These are phyloP conservation scores for Chionodraco myersi DNA, from an alignment of 2,113 vertebrate genomes.

Conservation along the genomic window DNA sequence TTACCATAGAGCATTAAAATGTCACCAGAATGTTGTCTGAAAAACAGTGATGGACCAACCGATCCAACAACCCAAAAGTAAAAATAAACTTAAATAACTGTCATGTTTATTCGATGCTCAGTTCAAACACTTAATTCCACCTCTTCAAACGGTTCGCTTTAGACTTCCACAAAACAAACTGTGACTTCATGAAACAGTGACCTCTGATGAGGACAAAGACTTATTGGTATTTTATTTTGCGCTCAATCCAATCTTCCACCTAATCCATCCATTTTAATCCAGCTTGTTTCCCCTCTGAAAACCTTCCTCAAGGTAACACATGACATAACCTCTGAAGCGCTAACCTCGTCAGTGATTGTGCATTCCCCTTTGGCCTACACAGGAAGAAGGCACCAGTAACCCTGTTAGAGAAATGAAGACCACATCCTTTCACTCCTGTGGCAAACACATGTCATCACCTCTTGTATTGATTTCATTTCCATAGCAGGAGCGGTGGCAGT, in stretches of 20 bases:
- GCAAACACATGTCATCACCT: slow-evolving; percentile 21
- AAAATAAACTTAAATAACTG: no score
- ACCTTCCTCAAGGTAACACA: background rate
- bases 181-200: no score
- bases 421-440: slow-evolving; percentile 31
- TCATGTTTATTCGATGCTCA: no score
- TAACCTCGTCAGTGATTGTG: background rate
- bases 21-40: no score
- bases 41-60: no score
- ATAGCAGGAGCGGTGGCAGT: background rate
- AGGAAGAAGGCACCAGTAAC: slow-evolving; percentile 31
- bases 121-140: no score
- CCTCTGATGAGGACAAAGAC: no score
- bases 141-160: background rate
- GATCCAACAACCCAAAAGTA: no score
- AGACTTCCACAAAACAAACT: no score
- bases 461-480: slow-evolving; percentile 41
- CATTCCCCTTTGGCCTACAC: background rate
- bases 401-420: slow-evolving; percentile 6
- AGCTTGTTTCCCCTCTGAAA: background rate
- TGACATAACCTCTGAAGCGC: background rate
- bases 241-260: background rate
- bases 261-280: background rate
- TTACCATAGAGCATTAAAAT: no score
- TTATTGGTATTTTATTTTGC: no score